These are phyloP conservation scores for Salvelinus sp. DNA, from an alignment of 2,113 vertebrate species.

Conservation along the genomic window DNA sequence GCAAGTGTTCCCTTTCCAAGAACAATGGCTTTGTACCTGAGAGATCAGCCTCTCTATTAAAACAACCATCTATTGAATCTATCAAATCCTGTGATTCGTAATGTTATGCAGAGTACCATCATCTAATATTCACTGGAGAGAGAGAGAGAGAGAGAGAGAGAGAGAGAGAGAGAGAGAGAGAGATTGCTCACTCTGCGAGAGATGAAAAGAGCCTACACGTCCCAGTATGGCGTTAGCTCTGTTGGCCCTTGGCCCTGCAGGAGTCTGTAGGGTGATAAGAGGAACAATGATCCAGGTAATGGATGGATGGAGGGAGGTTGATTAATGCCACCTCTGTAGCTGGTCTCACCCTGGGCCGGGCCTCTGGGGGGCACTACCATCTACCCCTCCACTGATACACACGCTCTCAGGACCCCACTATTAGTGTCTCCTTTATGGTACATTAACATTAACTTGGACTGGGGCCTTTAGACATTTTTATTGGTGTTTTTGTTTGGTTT, in stretches of 20 bases:
- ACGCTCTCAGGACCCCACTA: not conserved
- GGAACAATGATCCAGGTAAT: not conserved
- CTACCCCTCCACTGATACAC: not conserved
- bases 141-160: not conserved
- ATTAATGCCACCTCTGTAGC: constrained; percentile 24
- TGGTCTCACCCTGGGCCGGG: not conserved
- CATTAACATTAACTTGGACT: not conserved
- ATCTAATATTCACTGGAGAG: not conserved
- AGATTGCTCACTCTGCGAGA: not conserved
- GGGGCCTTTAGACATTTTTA: not conserved
- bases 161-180: not conserved
- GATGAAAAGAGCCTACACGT: not conserved
- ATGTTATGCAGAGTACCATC: too few species aligned
- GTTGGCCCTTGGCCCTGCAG: not conserved
- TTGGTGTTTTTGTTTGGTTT: not conserved
- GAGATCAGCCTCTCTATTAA: too few species aligned
- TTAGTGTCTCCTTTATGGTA: not conserved
- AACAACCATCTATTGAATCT: too few species aligned
- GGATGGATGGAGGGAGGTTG: constrained; percentile 5
- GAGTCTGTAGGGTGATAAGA: not conserved
- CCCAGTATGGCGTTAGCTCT: not conserved
- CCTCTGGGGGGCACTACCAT: not conserved
- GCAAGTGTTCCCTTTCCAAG: too few species aligned
- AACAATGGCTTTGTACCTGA: too few species aligned
- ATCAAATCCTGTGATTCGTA: too few species aligned